Evolutionary conservation across 2,888 invertebrate genomes (phyloP), one percentile per base, ranked within the genome.

Genomic region (Yponomeuta malinellus): DNA sequence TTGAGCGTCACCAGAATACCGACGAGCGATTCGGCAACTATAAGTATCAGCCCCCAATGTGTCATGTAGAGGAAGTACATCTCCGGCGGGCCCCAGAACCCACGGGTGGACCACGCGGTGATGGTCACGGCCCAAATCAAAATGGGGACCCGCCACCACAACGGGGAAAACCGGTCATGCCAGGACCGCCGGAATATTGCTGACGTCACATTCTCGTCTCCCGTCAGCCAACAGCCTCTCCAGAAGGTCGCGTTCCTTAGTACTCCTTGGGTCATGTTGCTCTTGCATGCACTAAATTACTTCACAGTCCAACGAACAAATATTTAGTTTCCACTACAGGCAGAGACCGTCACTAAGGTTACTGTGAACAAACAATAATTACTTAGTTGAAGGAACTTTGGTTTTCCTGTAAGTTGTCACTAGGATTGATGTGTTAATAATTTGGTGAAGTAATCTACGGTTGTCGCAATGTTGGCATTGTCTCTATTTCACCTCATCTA

Each of bases 21-120:
- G 72, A 91, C 87, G 10, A 82, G 74, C 0, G 88, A 82, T 74
- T 91, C 89, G 66, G 87, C 72, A 69, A 88, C 79, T 67, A 92
- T 85, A 71, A 92, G 79, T 4, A 89, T 74, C 59, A 93, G 82
- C 2, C 93, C 93, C 93, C 93, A 93, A 76, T 93, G 93, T 6
- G 93, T 93, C 86, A 93, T 91, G 77, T 93, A 93, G 31, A 93
- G 80, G 72, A 92, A 83, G 81, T 89, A 93, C 82, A 87, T 91
- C 73, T 84, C 85, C 1, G 79, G 78, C 1, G 88, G 86, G 29
- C 89, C 89, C 89, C 90, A 90, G 78, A 91, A 89, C 73, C 77
- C 81, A 1, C 80, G 74, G 31, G 85, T 77, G 0, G 91, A 89
- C 84, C 87, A 86, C 71, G 80, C 74, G 37, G 83, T 77, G 10